Conservation (phyloP, 2,797 vertebrate genomes). For the Megalops cyprinoides region DNA sequence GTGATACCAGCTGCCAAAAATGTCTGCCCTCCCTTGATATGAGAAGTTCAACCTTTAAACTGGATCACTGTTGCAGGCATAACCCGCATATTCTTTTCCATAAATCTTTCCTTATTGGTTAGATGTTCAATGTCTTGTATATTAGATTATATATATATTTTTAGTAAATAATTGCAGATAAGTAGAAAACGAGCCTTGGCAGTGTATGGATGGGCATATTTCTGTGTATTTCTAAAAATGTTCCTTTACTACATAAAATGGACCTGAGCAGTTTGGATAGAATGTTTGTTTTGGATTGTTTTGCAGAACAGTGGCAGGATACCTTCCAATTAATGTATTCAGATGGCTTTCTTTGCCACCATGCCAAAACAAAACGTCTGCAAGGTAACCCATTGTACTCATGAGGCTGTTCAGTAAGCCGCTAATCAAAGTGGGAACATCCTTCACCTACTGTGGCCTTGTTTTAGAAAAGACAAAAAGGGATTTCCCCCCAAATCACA, state of each 20-base stretch:
- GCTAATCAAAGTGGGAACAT: slow-evolving; percentile 39
- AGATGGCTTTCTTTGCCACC: background rate
- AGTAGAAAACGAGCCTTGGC: background rate
- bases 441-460: background rate
- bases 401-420: slow-evolving; percentile 41
- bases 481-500: background rate
- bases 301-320: background rate
- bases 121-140: too few relatives aligned
- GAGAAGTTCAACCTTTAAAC: too few relatives aligned
- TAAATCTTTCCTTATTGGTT: too few relatives aligned
- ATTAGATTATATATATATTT: too few relatives aligned
- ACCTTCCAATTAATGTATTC: background rate
- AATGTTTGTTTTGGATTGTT: background rate
- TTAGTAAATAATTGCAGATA: too few relatives aligned
- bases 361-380: background rate
- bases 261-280: background rate
- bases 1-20: background rate
- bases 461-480: background rate
- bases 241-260: background rate
- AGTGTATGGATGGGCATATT: background rate
- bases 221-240: background rate
- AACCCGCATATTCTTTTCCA: too few relatives aligned
- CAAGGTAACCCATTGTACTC: slow-evolving; percentile 28
- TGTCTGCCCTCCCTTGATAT: background rate
- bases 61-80: too few relatives aligned